Evolutionary conservation across 2,113 vertebrate species (phyloP), one percentile per base, ranked within the genome.

Genomic region (Brachypteracias leptosomus): DNA sequence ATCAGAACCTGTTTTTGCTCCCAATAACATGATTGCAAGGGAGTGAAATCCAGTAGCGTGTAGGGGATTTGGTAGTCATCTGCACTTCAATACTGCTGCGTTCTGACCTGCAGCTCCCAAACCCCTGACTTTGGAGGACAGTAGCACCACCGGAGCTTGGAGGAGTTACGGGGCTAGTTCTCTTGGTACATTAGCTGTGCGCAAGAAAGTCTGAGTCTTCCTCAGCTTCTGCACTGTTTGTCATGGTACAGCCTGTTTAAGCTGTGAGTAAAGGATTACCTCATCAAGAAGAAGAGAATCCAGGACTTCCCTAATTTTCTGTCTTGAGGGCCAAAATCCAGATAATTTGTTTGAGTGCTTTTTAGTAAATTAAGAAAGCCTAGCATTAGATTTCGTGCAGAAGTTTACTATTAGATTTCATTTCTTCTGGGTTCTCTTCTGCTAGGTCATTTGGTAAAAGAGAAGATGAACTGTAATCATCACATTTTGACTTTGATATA

Each of bases 311-410:
- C 46, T 62, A 22, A 36, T 72, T 78, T 54, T 79, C 82, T 88
- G 14, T 86, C 3, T 4, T 57, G 44, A 42, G 40, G 57, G 33
- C 44, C 59, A 65, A 81, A 77, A 58, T 80, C 22, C 49, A 88
- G 49, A 46, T 88, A 66, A 86, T 90, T 92, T 77, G 82, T 90
- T 92, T 77, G 82, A 81, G 73, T 89, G 61, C 61, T 89, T 93
- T 91, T 94, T 68, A 62, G 66, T 92, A 78, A 84, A 89, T 90
- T 71, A 75, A 70, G 72, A 94, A 79, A 61, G 40, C 38, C 29
- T 65, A 67, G 25, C 35, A 49, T 72, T 74, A 63, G 24, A 59
- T 71, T 82, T 90, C 31, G 35, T 75, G 52, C 6, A 67, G 81
- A 74, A 63, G 36, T 46, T 95, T 76, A 74, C 51, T 71, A 33